Percentiles rank a stretch among this genome's conserved stretches.
Conservation (phyloP, 2,888 invertebrate genomes). For the Uropetala carovei region DNA sequence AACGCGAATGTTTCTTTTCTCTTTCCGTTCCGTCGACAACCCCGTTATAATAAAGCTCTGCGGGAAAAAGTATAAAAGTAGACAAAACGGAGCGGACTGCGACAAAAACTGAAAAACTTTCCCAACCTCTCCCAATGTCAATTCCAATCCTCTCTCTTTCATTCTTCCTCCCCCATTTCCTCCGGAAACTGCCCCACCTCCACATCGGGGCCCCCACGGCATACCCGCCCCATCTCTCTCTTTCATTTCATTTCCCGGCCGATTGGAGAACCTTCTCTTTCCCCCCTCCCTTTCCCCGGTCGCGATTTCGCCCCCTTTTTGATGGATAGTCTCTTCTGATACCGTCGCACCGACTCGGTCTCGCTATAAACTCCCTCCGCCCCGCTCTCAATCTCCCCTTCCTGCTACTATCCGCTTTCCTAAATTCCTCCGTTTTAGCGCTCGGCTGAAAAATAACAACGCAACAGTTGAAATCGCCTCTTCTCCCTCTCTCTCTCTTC, state of each 20-base stretch:
- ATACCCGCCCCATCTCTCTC: slow-evolving; percentile 68
- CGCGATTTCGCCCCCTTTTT: background rate
- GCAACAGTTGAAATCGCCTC: slow-evolving; percentile 69
- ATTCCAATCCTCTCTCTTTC: slow-evolving; percentile 66
- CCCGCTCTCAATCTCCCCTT: slow-evolving; percentile 59
- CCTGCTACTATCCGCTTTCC: slow-evolving; percentile 67
- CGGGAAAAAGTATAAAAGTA: background rate
- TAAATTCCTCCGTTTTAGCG: slow-evolving; percentile 69
- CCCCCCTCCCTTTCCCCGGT: slow-evolving; percentile 69
- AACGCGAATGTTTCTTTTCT: slow-evolving; percentile 9
- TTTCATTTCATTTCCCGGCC: slow-evolving; percentile 67
- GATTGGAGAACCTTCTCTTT: slow-evolving; percentile 70
- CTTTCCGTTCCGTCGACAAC: background rate
- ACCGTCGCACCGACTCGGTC: slow-evolving; percentile 65
- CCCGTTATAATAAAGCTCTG: slow-evolving; percentile 38
- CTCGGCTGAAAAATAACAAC: slow-evolving; percentile 73
- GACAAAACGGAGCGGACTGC: background rate
- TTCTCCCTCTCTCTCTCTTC: slow-evolving; percentile 67
- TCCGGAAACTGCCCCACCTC: slow-evolving; percentile 65
- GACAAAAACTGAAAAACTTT: slow-evolving; percentile 31
- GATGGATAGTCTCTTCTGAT: slow-evolving; percentile 39
- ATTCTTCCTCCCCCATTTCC: slow-evolving; percentile 65
- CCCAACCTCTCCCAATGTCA: slow-evolving; percentile 58
- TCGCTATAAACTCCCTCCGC: slow-evolving; percentile 69
- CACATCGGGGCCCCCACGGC: slow-evolving; percentile 69